Percentiles rank a stretch among this genome's conserved stretches.
Evolutionary conservation across 2,888 invertebrate genomes (phyloP).

Genomic region (Conistra vaccinii): DNA sequence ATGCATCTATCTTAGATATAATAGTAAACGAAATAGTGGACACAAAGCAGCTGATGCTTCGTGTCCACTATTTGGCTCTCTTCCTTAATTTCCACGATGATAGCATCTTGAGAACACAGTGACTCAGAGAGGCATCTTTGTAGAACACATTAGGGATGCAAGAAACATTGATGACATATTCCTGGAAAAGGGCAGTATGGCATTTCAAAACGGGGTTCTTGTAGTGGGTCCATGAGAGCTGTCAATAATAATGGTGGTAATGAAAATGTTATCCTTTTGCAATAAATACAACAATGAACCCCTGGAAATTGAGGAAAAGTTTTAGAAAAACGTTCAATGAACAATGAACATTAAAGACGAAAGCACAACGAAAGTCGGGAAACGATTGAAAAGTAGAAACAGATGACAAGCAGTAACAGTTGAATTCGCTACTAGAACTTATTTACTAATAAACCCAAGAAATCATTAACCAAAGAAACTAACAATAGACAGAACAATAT

Average conservation of each 20-base stretch:
- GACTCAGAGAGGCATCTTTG: not conserved
- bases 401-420: not conserved
- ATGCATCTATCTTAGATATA: too few relatives aligned
- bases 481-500: not conserved
- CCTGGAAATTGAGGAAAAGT: not conserved
- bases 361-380: too few relatives aligned
- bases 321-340: not conserved
- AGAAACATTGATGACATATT: not conserved
- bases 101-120: too few relatives aligned
- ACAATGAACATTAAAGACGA: too few relatives aligned
- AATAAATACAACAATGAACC: not conserved
- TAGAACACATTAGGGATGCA: not conserved
- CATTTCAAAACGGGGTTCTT: not conserved
- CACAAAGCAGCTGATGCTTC: too few relatives aligned
- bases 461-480: not conserved
- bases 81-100: not conserved
- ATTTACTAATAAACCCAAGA: not conserved
- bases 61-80: too few relatives aligned
- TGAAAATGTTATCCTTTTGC: not conserved
- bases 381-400: not conserved
- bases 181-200: not conserved
- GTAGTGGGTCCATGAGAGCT: not conserved
- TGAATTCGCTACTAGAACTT: not conserved
- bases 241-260: not conserved
- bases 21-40: too few relatives aligned